phyloP scores from a whole-genome alignment of 2,888 invertebrate species.

The Cistogaster globosa region DNA sequence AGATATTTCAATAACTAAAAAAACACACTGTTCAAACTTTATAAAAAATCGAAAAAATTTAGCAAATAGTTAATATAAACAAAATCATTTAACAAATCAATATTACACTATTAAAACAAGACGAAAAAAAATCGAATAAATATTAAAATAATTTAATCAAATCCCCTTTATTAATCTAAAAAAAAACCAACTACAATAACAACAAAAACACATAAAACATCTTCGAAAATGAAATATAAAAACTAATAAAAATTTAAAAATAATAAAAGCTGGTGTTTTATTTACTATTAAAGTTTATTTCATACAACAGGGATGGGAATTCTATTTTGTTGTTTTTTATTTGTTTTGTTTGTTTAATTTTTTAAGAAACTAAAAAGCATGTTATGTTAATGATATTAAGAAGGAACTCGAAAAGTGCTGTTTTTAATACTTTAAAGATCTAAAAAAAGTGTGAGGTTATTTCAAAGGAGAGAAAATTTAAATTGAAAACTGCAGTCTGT shows the following conservation, averaged over 20 bases:
- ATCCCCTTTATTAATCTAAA: conserved; percentile 67
- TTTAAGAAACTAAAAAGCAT: no score
- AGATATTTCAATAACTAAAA: conserved; percentile 29
- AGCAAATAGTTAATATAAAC: conserved; percentile 56
- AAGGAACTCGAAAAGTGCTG: no score
- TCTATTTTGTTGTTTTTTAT: no score
- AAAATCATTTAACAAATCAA: conserved; percentile 54
- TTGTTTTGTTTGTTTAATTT: no score
- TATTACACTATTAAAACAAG: conserved; percentile 64
- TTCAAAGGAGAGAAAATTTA: no score
- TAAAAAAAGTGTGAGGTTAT: no score
- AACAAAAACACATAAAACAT: conserved; percentile 49
- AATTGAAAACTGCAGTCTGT: no score
- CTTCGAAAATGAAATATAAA: conserved; percentile 72
- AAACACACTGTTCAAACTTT: conserved; percentile 53
- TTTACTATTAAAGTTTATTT: neutral
- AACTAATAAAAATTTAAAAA: conserved; percentile 79
- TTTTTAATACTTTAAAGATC: no score
- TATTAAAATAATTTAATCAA: conserved; percentile 63
- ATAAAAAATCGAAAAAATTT: conserved; percentile 39
- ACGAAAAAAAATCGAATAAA: conserved; percentile 12
- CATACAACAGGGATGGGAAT: no score
- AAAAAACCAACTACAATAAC: conserved; percentile 28
- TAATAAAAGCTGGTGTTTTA: conserved; percentile 69
- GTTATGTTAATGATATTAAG: no score